These are phyloP conservation scores for Loripinus fragilis DNA, from an alignment of 2,888 invertebrate genomes.

Conservation along the genomic window DNA sequence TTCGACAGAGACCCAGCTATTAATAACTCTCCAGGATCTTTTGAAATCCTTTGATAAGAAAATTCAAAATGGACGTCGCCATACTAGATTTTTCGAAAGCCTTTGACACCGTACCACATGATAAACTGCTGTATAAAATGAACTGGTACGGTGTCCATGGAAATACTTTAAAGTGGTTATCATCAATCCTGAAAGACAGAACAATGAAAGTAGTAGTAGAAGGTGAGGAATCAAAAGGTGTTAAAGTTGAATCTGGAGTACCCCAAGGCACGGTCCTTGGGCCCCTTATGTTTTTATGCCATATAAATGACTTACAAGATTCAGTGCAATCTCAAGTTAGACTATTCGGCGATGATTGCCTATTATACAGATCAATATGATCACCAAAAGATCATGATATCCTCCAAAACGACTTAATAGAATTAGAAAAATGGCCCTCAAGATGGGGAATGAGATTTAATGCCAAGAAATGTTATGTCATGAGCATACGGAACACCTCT, in stretches of 20 bases:
- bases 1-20: no score
- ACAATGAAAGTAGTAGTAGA: conserved; percentile 5
- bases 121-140: not conserved
- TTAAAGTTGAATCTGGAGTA: conserved; percentile 10
- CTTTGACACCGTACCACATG: no score
- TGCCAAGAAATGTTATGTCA: no score
- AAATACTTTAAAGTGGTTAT: no score
- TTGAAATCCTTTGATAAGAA: not conserved
- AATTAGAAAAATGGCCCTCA: conserved; percentile 3
- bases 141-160: not conserved
- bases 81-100: not conserved
- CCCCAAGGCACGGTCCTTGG: conserved; percentile 9
- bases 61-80: conserved; percentile 1
- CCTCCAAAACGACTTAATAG: not conserved
- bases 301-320: not conserved
- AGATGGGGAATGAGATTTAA: no score
- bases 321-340: not conserved
- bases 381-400: not conserved
- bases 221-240: not conserved
- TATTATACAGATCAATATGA: not conserved
- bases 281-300: conserved; percentile 5
- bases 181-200: not conserved
- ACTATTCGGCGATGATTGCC: not conserved
- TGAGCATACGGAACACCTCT: no score
- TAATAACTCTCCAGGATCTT: not conserved